Evolutionary conservation across 2,888 invertebrate genomes (phyloP).

Genomic region (Plagodis pulveraria): DNA sequence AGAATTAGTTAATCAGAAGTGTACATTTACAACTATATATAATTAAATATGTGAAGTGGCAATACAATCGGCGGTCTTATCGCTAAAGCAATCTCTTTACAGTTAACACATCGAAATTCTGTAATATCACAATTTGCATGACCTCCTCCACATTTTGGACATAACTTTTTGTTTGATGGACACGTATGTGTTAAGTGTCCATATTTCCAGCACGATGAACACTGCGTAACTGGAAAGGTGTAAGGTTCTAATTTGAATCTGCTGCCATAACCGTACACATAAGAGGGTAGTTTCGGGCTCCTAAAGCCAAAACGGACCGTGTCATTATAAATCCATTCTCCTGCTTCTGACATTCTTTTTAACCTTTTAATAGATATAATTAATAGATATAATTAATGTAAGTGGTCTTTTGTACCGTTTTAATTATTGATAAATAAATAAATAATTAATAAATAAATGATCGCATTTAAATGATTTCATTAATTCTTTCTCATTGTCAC

Average conservation of each 20-base stretch:
- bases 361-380: constrained; percentile 7
- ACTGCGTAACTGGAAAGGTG: constrained; percentile 32
- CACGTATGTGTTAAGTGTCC: constrained; percentile 21
- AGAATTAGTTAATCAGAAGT: too few relatives aligned
- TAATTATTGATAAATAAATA: too few relatives aligned
- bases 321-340: background rate
- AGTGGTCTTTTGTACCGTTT: too few relatives aligned
- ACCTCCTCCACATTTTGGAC: constrained; percentile 30
- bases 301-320: too few relatives aligned
- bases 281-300: too few relatives aligned
- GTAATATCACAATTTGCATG: constrained; percentile 35
- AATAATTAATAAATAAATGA: too few relatives aligned
- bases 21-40: too few relatives aligned
- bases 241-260: constrained; percentile 31
- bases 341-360: background rate
- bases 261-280: too few relatives aligned
- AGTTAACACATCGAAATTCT: background rate
- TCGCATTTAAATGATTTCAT: background rate
- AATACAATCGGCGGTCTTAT: too few relatives aligned
- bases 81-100: too few relatives aligned
- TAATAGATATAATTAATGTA: too few relatives aligned
- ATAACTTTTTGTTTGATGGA: constrained; percentile 11
- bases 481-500: constrained; percentile 5
- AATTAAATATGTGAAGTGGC: too few relatives aligned
- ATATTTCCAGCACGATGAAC: constrained; percentile 29